These are phyloP conservation scores for Saguinus midas DNA, from an alignment of 2,113 vertebrate genomes.

Conservation along the genomic window DNA sequence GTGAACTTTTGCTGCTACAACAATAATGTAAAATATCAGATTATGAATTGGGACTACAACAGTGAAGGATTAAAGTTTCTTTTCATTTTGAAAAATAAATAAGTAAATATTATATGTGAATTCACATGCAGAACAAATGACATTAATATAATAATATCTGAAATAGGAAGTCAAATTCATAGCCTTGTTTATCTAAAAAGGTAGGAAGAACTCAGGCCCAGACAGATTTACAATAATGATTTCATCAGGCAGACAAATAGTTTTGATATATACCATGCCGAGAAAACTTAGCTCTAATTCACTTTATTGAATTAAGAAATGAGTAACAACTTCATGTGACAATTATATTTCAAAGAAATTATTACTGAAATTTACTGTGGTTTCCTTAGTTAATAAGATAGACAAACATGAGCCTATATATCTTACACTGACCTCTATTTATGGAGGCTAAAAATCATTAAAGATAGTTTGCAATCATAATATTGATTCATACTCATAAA, in stretches of 20 bases:
- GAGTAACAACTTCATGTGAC: slow-evolving; percentile 52
- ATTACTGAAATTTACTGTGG: slow-evolving; percentile 40
- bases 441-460: slow-evolving; percentile 3
- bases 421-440: slow-evolving; percentile 12
- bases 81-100: slow-evolving; percentile 2
- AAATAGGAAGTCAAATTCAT: slow-evolving; percentile 40
- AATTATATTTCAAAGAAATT: slow-evolving; percentile 53
- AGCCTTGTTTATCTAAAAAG: slow-evolving; percentile 29
- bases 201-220: slow-evolving; percentile 1
- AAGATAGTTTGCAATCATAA: slow-evolving; percentile 8
- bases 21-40: not conserved
- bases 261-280: slow-evolving; percentile 44
- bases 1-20: not conserved
- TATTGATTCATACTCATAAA: not conserved
- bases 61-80: not conserved
- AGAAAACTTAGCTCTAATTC: slow-evolving; percentile 49
- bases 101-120: slow-evolving; percentile 15
- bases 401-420: not conserved
- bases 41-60: not conserved
- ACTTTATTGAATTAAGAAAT: slow-evolving; percentile 65
- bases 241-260: slow-evolving; percentile 47
- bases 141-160: not conserved
- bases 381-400: slow-evolving; percentile 53
- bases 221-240: slow-evolving; percentile 57
- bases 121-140: not conserved